phyloP scores from a whole-genome alignment of 2,888 invertebrate genomes.

The Ditylenchus weischeri region DNA sequence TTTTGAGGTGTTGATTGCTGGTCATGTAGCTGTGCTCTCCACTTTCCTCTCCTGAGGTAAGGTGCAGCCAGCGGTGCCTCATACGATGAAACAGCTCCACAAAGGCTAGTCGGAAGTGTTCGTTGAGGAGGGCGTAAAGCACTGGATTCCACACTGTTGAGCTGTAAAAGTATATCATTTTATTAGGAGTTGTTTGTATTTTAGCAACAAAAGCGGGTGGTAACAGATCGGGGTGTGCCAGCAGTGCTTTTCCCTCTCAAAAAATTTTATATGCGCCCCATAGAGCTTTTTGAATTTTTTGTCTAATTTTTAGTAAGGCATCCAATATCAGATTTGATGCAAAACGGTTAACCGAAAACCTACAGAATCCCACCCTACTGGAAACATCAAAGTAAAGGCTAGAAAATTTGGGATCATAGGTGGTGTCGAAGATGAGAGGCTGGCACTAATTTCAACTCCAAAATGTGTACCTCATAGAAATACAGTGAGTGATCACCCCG shows the following conservation, averaged over 20 bases:
- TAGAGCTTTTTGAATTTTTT: neutral
- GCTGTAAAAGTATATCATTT: conserved; percentile 18
- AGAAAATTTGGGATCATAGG: too few species aligned
- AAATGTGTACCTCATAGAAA: conserved; percentile 50
- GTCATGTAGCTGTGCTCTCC: conserved; percentile 5
- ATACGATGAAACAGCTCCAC: conserved; percentile 33
- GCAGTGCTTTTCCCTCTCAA: too few species aligned
- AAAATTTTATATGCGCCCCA: too few species aligned
- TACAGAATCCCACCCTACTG: too few species aligned
- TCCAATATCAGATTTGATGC: too few species aligned
- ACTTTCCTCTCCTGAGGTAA: neutral
- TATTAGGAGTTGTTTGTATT: too few species aligned
- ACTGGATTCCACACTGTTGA: conserved; percentile 55
- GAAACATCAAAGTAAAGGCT: too few species aligned
- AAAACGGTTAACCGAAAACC: too few species aligned
- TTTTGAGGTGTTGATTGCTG: conserved; percentile 5
- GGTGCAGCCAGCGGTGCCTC: conserved; percentile 5
- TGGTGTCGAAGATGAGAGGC: too few species aligned
- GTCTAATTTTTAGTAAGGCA: too few species aligned
- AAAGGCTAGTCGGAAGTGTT: conserved; percentile 55
- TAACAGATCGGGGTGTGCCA: too few species aligned
- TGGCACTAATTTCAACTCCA: too few species aligned
- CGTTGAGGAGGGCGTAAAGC: conserved; percentile 53
- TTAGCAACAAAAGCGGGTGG: neutral
- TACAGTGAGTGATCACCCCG: conserved; percentile 54